phyloP scores from a whole-genome alignment of 2,888 invertebrate genomes.

The Dione vanillae region DNA sequence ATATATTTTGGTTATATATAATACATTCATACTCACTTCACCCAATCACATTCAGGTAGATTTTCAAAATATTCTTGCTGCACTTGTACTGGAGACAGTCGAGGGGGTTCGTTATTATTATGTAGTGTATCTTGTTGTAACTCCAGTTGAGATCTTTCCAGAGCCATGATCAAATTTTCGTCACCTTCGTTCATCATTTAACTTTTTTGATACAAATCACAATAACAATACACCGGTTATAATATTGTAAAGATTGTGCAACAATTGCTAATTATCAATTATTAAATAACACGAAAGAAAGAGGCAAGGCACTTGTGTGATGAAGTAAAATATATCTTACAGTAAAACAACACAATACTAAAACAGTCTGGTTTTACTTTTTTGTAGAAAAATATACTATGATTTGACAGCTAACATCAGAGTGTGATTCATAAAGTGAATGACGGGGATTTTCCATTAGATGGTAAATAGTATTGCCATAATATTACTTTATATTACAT shows the following conservation, averaged over 20 bases:
- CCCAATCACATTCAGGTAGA: constrained; percentile 83
- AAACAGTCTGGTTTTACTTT: too few species aligned
- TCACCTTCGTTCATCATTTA: constrained; percentile 35
- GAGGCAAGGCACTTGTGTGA: constrained; percentile 2
- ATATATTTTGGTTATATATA: too few species aligned
- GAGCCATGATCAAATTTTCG: constrained; percentile 31
- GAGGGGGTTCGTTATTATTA: constrained; percentile 24
- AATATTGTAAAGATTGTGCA: constrained; percentile 25
- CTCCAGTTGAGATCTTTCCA: constrained; percentile 34
- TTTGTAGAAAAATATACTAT: too few species aligned
- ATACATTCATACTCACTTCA: constrained; percentile 63
- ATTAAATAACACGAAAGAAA: neutral
- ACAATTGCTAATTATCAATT: neutral
- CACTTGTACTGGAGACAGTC: constrained; percentile 69
- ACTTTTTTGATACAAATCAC: neutral
- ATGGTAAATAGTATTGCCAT: too few species aligned
- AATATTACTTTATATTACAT: too few species aligned
- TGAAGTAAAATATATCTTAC: constrained; percentile 5
- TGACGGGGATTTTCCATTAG: too few species aligned
- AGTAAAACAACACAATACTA: too few species aligned
- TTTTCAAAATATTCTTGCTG: constrained; percentile 85
- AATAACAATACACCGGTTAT: neutral
- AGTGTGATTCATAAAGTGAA: too few species aligned
- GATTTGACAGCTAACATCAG: too few species aligned
- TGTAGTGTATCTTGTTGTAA: constrained; percentile 22